Conservation (phyloP, 1,140 invertebrate species). For the Euglossa dilemma region DNA sequence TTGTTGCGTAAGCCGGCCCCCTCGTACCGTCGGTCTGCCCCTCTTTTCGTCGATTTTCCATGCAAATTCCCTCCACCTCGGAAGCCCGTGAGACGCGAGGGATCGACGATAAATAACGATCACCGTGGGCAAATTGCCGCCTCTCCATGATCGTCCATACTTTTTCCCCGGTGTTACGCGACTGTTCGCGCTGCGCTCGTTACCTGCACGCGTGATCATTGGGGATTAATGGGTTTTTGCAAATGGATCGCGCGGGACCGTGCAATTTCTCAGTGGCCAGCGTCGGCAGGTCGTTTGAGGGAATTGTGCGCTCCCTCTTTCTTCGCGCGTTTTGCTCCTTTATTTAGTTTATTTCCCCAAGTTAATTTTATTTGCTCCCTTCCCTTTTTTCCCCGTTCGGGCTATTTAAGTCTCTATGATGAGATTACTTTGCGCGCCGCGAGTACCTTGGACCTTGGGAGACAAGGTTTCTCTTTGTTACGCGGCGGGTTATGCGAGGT, state of each 20-base stretch:
- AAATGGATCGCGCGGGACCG: slow-evolving; percentile 20
- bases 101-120: slow-evolving; percentile 73
- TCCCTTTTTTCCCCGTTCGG: too few species aligned
- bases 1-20: slow-evolving; percentile 43
- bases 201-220: slow-evolving; percentile 42
- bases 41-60: slow-evolving; percentile 60
- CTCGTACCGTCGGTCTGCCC: background rate
- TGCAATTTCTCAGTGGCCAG: slow-evolving; percentile 21
- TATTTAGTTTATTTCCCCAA: too few species aligned
- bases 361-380: too few species aligned
- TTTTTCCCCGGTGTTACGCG: slow-evolving; percentile 16
- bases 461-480: too few species aligned
- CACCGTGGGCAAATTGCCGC: slow-evolving; percentile 62
- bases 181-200: slow-evolving; percentile 25
- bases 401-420: too few species aligned
- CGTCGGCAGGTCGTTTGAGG: background rate
- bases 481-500: too few species aligned
- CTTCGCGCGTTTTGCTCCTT: too few species aligned
- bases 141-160: background rate
- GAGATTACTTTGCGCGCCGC: too few species aligned
- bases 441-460: too few species aligned
- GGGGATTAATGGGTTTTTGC: slow-evolving; percentile 38
- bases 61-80: slow-evolving; percentile 62
- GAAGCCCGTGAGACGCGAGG: slow-evolving; percentile 22
- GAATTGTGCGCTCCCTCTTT: background rate